Evolutionary conservation across 2,888 invertebrate genomes (phyloP), one percentile per base, ranked within the genome.

Genomic region (Watsonalla cultraria): DNA sequence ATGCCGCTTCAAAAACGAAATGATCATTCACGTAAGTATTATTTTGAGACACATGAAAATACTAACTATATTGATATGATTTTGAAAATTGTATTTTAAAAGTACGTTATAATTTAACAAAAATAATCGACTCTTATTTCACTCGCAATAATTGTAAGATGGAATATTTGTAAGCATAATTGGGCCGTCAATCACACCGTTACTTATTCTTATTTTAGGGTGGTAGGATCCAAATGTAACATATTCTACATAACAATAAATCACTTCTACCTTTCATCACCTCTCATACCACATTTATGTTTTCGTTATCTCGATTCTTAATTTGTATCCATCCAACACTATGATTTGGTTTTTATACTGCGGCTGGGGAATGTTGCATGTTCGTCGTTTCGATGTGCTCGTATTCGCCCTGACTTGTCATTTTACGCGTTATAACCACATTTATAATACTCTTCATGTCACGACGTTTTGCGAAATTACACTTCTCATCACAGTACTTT

Each of bases 21-120:
- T 89, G 89, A 91, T 92, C 91, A 91, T 93, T 93, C 94, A 94
- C 94, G 94, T 94, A 94, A 94, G 94, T 94, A 94, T 93, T 91
- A 88, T 90, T 90, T 90, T 90, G 89, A 86, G 85, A 89, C 90
- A 87, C 90, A 88, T 87, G 86, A 80, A 86, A 78, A 79, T 84
- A 69, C 60, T 60, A 57, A 57, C 55, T 64, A 53, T 65, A 53
- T 65, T 70, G 64, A 57, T 67, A 58, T 60, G 63, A 58, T 63
- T 60, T 53, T 58, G 57, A 54, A 65, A 62, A 63, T 55, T 57
- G 59, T 62, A 52, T 64, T 64, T 66, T 60, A 63, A 60, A 62
- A 69, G 61, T 64, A 37, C 37, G 37, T 37, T 7, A 37, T 37
- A 8, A 24, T 24, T 37, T 7, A 11, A 42, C 11, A 42, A 42